These are phyloP conservation scores for Lepidocolaptes lacrymiger DNA, from an alignment of 2,797 vertebrate species.

Conservation along the genomic window DNA sequence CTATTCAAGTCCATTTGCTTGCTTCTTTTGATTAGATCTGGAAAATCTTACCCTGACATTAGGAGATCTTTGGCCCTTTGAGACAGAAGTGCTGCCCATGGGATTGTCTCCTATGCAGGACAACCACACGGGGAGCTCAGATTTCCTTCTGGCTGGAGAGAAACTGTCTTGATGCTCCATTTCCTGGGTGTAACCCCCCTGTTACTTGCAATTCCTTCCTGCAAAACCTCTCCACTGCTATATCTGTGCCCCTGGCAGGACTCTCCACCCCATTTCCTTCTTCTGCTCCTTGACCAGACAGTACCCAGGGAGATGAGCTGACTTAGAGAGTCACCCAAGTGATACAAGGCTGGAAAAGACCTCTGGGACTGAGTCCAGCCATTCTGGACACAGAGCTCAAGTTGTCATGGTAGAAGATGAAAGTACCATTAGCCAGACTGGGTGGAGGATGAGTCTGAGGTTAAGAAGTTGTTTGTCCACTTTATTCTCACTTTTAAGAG, in stretches of 20 bases:
- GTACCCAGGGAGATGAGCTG: too few relatives aligned
- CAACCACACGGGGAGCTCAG: neutral
- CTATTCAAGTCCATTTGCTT: neutral
- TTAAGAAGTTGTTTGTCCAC: neutral
- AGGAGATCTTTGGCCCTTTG: neutral
- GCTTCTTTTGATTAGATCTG: neutral
- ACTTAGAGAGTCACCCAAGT: too few relatives aligned
- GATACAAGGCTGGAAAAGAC: too few relatives aligned
- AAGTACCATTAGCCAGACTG: too few relatives aligned
- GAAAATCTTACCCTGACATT: neutral
- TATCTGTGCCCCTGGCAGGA: too few relatives aligned
- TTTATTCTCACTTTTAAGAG: neutral
- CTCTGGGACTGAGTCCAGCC: too few relatives aligned
- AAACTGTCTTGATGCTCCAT: neutral
- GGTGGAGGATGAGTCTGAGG: too few relatives aligned
- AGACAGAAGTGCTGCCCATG: accelerated
- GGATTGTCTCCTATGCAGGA: accelerated
- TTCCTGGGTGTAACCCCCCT: accelerated
- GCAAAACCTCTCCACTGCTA: too few relatives aligned
- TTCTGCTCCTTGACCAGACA: too few relatives aligned
- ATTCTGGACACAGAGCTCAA: too few relatives aligned
- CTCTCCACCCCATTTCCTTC: too few relatives aligned
- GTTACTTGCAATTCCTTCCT: neutral
- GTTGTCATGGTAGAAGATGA: too few relatives aligned
- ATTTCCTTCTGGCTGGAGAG: neutral